phyloP scores from a whole-genome alignment of 2,113 vertebrate species.

The Silurus glanis region DNA sequence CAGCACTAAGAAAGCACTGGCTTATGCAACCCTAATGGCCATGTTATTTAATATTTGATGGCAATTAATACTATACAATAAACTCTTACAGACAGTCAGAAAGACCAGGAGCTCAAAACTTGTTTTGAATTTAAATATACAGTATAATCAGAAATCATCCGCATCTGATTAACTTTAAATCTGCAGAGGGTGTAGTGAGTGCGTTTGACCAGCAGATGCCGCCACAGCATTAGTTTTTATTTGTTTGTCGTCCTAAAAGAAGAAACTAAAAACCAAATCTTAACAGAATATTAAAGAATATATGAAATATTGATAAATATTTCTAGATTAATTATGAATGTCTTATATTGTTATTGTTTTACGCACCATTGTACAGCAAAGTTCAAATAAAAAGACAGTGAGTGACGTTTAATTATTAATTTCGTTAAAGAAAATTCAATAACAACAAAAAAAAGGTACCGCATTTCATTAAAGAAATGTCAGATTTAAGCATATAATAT shows the following conservation, averaged over 20 bases:
- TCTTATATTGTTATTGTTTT: no score
- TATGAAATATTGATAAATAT: neutral
- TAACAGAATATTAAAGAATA: neutral
- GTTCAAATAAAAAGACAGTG: no score
- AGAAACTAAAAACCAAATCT: neutral
- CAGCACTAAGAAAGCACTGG: no score
- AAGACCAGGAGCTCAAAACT: neutral
- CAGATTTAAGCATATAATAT: no score
- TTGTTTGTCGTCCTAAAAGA: neutral
- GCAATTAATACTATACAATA: neutral
- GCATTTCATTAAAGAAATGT: no score
- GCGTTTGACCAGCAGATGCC: constrained; percentile 37
- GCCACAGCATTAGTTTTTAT: neutral
- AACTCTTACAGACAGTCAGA: neutral
- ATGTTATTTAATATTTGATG: neutral
- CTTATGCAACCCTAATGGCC: no score
- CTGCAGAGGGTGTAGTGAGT: neutral
- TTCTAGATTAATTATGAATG: neutral
- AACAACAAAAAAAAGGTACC: no score
- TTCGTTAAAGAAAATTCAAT: no score
- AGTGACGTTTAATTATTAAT: no score
- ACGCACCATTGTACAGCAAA: no score
- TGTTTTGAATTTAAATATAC: neutral
- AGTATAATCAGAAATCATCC: neutral
- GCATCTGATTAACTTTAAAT: neutral